Evolutionary conservation across 2,113 vertebrate genomes (phyloP).

Genomic region (Stercorarius parasiticus): DNA sequence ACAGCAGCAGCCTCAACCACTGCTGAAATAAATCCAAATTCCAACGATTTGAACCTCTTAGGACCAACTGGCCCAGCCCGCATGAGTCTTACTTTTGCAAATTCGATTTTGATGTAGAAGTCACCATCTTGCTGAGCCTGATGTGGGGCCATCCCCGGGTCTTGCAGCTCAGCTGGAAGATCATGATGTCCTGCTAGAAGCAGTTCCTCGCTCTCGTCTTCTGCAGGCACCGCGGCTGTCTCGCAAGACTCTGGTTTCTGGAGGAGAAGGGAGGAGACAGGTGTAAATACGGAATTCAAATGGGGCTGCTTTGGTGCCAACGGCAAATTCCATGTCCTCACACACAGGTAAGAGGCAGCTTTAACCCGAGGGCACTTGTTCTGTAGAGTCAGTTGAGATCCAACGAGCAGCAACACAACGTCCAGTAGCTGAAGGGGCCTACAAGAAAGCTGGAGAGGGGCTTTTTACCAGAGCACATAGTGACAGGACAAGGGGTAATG

Average conservation of each 20-base stretch:
- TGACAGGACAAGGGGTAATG: background rate
- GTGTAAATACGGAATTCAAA: background rate
- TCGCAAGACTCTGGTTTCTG: constrained; percentile 32
- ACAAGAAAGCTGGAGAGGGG: background rate
- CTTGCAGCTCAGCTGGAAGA: constrained; percentile 71
- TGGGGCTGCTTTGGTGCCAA: background rate
- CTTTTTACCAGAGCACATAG: background rate
- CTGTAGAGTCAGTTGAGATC: background rate
- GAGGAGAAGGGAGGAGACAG: background rate
- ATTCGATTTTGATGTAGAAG: constrained; percentile 8
- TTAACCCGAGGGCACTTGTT: background rate
- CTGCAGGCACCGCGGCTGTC: background rate
- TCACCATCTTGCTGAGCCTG: background rate
- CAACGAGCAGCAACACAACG: background rate
- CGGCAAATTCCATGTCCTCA: background rate
- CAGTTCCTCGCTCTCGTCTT: constrained; percentile 23
- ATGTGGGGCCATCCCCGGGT: background rate
- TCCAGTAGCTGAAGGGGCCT: background rate
- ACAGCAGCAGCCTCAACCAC: background rate
- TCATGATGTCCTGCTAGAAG: constrained; percentile 64
- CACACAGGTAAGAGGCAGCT: background rate
- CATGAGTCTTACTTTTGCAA: background rate
- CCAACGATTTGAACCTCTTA: fast-evolving
- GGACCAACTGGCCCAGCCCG: background rate
- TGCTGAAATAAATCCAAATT: background rate